phyloP scores from a whole-genome alignment of 1,140 invertebrate species.

The Drosophila elegans region DNA sequence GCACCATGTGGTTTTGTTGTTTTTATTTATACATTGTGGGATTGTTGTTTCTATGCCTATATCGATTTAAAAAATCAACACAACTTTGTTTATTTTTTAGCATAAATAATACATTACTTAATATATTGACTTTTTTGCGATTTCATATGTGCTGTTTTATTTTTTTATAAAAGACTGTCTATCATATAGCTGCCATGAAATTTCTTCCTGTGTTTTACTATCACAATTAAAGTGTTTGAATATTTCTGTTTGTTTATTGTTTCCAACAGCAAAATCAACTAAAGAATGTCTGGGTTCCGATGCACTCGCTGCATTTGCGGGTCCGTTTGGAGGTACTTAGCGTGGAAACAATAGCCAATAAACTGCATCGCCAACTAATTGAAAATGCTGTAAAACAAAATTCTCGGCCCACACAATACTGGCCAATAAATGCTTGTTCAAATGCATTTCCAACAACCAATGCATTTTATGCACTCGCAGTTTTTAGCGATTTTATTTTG shows the following conservation, averaged over 20 bases:
- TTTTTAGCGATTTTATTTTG: conserved; percentile 7
- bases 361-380: conserved; percentile 76
- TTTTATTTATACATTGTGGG: no score
- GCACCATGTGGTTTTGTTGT: no score
- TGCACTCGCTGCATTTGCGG: conserved; percentile 25
- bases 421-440: conserved; percentile 64
- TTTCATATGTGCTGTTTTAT: no score
- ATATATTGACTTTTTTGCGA: no score
- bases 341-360: conserved; percentile 79
- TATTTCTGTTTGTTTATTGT: conserved; percentile 50
- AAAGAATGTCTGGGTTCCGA: conserved; percentile 30
- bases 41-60: no score
- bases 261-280: conserved; percentile 51
- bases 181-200: no score
- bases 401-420: conserved; percentile 62
- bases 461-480: conserved; percentile 39
- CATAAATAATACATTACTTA: no score
- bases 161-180: no score
- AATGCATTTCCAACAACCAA: conserved; percentile 53
- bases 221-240: conserved; percentile 16
- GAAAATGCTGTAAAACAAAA: conserved; percentile 76
- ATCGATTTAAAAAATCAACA: no score
- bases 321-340: conserved; percentile 58
- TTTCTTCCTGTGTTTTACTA: not conserved
- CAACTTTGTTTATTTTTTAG: no score